Evolutionary conservation across 2,888 invertebrate species (phyloP), one percentile per base, ranked within the genome.

Genomic region (Acrobasis repandana): DNA sequence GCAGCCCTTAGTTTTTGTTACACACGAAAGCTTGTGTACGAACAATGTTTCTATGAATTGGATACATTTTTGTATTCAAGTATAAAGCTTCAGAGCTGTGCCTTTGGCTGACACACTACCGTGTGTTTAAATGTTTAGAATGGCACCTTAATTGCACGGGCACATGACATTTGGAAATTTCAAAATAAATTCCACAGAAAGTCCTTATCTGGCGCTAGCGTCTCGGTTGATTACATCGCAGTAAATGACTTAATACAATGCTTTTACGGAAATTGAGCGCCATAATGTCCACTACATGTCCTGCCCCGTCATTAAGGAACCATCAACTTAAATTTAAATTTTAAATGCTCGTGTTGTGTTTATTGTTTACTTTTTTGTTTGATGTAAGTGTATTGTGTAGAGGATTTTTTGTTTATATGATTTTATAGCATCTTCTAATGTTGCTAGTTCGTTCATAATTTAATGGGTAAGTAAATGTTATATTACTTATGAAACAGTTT

Each of bases 191-290:
- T 58, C 33, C 15, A 54, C 18, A 18, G 18, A 51, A 64, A 63
- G 60, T 66, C 67, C 74, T 75, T 76, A 75, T 76, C 75, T 71
- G 56, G 61, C 59, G 69, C 28, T 28, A 66, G 62, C 66, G 68
- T 68, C 75, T 68, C 66, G 63, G 63, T 72, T 76, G 76, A 84
- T 80, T 83, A 75, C 72, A 71, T 70, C 68, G 69, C 65, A 69
- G 67, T 69, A 68, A 86, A 88, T 87, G 86, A 82, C 88, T 89
- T 85, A 86, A 90, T 89, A 85, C 79, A 85, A 83, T 79, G 81
- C 83, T 86, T 86, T 85, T 78, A 82, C 71, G 79, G 80, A 85
- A 85, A 86, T 85, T 86, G 77, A 80, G 68, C 69, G 71, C 79
- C 75, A 84, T 84, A 85, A 74, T 69, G 76, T 61, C 77, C 67